Conservation (phyloP, 23 tunicate genomes). For the Ciona savignyi region DNA sequence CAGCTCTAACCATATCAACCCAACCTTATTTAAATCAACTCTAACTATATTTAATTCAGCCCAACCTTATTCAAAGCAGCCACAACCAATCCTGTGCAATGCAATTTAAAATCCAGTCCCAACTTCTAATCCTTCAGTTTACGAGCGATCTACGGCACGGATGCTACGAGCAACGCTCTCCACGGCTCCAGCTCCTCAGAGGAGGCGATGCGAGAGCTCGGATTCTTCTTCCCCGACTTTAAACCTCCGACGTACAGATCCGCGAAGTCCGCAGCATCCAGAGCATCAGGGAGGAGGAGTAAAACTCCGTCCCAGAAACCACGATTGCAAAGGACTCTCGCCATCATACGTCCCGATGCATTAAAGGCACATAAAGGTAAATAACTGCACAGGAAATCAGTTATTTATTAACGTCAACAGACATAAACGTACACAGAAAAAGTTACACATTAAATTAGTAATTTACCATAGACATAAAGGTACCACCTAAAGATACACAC, state of each 20-base stretch:
- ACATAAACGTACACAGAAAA: too few relatives aligned
- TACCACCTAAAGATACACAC: too few relatives aligned
- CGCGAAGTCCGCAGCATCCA: too few relatives aligned
- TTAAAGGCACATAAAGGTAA: slow-evolving; percentile 64
- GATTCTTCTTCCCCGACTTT: slow-evolving; percentile 79
- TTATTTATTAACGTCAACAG: too few relatives aligned
- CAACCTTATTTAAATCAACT: too few relatives aligned
- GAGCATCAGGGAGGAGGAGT: slow-evolving; percentile 37
- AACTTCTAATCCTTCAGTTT: slow-evolving; percentile 31
- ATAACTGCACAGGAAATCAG: too few relatives aligned
- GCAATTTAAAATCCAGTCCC: neutral
- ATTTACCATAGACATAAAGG: too few relatives aligned
- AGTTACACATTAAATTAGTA: too few relatives aligned
- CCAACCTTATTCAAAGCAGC: too few relatives aligned
- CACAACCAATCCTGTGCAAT: too few relatives aligned
- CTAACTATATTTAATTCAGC: too few relatives aligned
- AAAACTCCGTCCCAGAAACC: slow-evolving; percentile 11
- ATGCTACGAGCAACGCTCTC: slow-evolving; percentile 70
- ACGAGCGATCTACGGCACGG: slow-evolving; percentile 82
- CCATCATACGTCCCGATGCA: slow-evolving; percentile 90
- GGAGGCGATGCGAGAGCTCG: slow-evolving; percentile 84
- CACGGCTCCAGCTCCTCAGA: slow-evolving; percentile 84
- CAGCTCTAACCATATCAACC: too few relatives aligned
- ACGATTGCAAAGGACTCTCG: slow-evolving; percentile 60
- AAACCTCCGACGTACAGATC: slow-evolving; percentile 62